Percentiles rank a stretch among this genome's conserved stretches.
Conservation (phyloP, 2,797 vertebrate species). For the Leucoraja ocellata region DNA sequence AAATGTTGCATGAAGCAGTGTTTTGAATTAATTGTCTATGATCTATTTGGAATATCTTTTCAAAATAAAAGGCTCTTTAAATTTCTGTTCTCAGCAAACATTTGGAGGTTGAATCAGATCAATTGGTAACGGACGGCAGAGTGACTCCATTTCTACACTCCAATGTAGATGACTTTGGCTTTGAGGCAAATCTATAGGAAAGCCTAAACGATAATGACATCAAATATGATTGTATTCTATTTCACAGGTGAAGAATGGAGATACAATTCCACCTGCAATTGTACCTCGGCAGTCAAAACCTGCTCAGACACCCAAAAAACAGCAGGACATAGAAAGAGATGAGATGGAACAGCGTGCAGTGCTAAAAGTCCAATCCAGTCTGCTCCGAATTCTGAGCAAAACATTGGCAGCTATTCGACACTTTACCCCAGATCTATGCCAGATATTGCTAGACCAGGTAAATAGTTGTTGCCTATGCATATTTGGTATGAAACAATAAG, state of each 20-base stretch:
- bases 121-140: background rate
- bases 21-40: background rate
- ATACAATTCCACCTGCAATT: conserved; percentile 68
- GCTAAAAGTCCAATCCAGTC: conserved; percentile 80
- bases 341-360: conserved; percentile 80
- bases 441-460: conserved; percentile 94
- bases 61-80: background rate
- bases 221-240: conserved; percentile 38
- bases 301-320: conserved; percentile 61
- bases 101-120: background rate
- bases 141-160: background rate
- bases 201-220: background rate
- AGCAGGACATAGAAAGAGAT: conserved; percentile 64
- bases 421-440: conserved; percentile 94
- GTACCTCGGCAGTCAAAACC: conserved; percentile 64
- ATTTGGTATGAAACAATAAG: background rate
- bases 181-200: background rate
- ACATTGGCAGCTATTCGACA: conserved; percentile 83
- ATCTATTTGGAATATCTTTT: background rate
- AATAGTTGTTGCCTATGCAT: background rate
- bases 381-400: conserved; percentile 93
- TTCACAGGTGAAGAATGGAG: conserved; percentile 77
- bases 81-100: background rate
- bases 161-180: background rate
- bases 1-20: background rate